phyloP scores from a whole-genome alignment of 2,888 invertebrate species.

The Anarsia innoxiella region DNA sequence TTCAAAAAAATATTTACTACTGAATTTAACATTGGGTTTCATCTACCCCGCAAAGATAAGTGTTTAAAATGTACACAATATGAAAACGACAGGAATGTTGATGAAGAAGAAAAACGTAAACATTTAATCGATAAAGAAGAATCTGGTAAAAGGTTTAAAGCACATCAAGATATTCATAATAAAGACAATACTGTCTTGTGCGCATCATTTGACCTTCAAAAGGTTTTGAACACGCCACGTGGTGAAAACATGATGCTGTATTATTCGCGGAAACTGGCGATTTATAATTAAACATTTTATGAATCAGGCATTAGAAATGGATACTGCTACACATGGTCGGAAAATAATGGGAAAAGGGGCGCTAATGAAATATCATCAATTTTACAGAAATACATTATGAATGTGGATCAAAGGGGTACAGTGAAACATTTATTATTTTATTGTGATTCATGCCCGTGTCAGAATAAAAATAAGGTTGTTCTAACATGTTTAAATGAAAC shows the following conservation, averaged over 20 bases:
- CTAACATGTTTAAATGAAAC: conserved; percentile 15
- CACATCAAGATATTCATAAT: conserved; percentile 15
- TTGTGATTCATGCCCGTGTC: background rate
- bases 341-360: conserved; percentile 14
- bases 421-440: background rate
- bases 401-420: background rate
- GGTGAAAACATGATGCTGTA: conserved; percentile 13
- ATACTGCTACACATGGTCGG: conserved; percentile 13
- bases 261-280: conserved; percentile 14
- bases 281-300: conserved; percentile 16
- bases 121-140: conserved; percentile 19
- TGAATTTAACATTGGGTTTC: conserved; percentile 16
- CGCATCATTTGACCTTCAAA: conserved; percentile 16
- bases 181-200: conserved; percentile 15
- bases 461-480: conserved; percentile 10
- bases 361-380: conserved; percentile 15
- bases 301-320: conserved; percentile 16
- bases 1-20: conserved; percentile 7
- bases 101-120: conserved; percentile 9
- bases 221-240: conserved; percentile 18
- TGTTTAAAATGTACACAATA: conserved; percentile 14
- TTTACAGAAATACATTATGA: conserved; percentile 2
- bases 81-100: conserved; percentile 10
- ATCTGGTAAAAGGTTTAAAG: conserved; percentile 16
- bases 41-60: conserved; percentile 17